Evolutionary conservation across 2,888 invertebrate genomes (phyloP).

Genomic region (Elysia crispata): DNA sequence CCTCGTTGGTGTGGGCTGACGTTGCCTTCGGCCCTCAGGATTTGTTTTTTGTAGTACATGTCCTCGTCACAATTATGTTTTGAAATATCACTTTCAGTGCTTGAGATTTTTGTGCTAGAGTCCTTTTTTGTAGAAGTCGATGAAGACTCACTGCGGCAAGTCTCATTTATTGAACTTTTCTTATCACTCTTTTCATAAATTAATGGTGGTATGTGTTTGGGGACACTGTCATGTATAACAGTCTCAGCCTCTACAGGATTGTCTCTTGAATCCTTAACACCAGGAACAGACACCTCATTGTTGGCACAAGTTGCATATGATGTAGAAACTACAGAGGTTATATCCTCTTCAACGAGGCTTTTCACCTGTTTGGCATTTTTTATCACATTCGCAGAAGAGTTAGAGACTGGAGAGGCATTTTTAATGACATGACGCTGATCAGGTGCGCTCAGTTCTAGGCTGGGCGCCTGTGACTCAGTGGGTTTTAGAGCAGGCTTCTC

Average conservation of each 20-base stretch:
- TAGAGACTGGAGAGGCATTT: background rate
- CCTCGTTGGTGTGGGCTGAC: slow-evolving; percentile 40
- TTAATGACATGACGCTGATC: background rate
- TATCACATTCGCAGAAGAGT: slow-evolving; percentile 5
- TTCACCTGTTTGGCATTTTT: slow-evolving; percentile 24
- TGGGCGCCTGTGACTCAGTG: background rate
- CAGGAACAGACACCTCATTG: no score
- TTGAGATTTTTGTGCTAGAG: background rate
- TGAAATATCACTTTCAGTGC: slow-evolving; percentile 16
- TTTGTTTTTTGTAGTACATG: slow-evolving; percentile 75
- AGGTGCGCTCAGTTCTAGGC: background rate
- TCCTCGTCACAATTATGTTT: slow-evolving; percentile 60
- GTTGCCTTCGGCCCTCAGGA: slow-evolving; percentile 64
- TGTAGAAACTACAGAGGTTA: background rate
- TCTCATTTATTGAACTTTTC: no score
- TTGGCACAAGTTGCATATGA: slow-evolving; percentile 11
- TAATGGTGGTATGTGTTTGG: no score
- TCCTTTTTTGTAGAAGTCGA: background rate
- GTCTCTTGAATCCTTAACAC: no score
- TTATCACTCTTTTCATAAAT: no score
- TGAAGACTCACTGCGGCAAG: background rate
- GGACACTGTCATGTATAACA: no score
- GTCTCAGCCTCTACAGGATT: no score
- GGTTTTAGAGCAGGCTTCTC: background rate
- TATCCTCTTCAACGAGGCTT: slow-evolving; percentile 26